Conservation (phyloP, 2,797 vertebrate species). For the Thalassophryne amazonica region DNA sequence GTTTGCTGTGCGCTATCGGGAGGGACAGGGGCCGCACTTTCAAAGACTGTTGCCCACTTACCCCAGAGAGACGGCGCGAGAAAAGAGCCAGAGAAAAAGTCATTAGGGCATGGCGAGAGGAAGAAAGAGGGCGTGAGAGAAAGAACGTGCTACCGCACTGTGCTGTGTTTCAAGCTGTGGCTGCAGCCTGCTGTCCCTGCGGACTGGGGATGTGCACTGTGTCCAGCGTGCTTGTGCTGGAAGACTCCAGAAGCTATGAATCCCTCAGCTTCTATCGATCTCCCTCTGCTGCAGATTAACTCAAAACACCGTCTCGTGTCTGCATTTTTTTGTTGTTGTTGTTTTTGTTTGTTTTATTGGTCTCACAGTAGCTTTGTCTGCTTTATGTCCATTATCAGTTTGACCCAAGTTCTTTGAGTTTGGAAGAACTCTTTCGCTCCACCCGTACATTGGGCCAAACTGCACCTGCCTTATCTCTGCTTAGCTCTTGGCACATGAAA, state of each 20-base stretch:
- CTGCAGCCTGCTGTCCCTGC: neutral
- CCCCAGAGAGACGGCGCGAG: neutral
- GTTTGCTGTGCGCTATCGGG: slow-evolving; percentile 29
- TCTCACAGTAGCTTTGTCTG: too few species aligned
- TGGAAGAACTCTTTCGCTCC: too few species aligned
- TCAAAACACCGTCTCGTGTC: neutral
- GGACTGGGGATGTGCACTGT: neutral
- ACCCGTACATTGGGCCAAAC: neutral
- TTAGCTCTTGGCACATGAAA: neutral
- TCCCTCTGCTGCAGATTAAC: slow-evolving; percentile 1
- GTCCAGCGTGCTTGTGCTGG: too few species aligned
- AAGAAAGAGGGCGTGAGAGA: neutral
- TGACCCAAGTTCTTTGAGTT: neutral
- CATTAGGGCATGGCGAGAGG: slow-evolving; percentile 8
- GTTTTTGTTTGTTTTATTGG: too few species aligned
- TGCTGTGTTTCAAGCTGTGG: slow-evolving; percentile 4
- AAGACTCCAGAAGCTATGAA: neutral
- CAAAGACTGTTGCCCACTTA: slow-evolving; percentile 32
- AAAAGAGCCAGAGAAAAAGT: neutral
- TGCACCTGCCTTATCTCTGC: neutral
- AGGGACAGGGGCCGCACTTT: slow-evolving; percentile 31
- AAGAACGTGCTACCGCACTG: slow-evolving; percentile 1
- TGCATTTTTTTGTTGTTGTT: too few species aligned
- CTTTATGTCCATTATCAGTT: neutral
- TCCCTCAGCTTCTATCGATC: neutral